phyloP scores from a whole-genome alignment of 2,888 invertebrate genomes.

The Protodeltote pygarga region DNA sequence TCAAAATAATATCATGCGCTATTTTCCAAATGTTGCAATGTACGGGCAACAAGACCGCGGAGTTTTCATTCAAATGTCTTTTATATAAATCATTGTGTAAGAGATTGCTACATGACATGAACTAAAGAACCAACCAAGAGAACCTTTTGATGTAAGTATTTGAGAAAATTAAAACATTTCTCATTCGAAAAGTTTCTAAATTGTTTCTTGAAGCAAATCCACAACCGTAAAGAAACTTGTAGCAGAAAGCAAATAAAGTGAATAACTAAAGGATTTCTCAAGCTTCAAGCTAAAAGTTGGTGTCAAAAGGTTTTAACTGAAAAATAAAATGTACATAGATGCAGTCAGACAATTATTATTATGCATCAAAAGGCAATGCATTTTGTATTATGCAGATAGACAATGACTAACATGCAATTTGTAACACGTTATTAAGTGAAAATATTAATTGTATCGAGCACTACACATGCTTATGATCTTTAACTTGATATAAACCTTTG shows the following conservation, averaged over 20 bases:
- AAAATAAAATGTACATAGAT: constrained; percentile 38
- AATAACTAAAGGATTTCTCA: constrained; percentile 38
- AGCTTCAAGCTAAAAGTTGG: constrained; percentile 46
- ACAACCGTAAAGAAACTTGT: constrained; percentile 65
- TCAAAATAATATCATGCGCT: constrained; percentile 54
- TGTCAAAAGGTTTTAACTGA: constrained; percentile 33
- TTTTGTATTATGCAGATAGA: constrained; percentile 57
- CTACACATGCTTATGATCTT: constrained; percentile 84
- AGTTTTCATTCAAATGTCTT: constrained; percentile 5
- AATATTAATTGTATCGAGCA: constrained; percentile 67
- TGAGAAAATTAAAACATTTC: constrained; percentile 31
- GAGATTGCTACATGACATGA: constrained; percentile 20
- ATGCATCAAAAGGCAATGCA: constrained; percentile 57
- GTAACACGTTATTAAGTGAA: constrained; percentile 58
- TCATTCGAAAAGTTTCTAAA: constrained; percentile 35
- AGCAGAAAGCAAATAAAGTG: constrained; percentile 63
- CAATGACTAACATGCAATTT: constrained; percentile 70
- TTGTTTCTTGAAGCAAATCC: constrained; percentile 55
- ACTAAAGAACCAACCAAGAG: constrained; percentile 29
- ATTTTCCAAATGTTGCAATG: constrained; percentile 25
- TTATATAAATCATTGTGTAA: constrained; percentile 8
- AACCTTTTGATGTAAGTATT: constrained; percentile 39
- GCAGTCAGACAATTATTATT: constrained; percentile 37
- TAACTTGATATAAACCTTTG: constrained; percentile 93
- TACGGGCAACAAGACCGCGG: constrained; percentile 13